Conservation (phyloP, 2,113 vertebrate genomes). For the Pachycephala philippinensis region DNA sequence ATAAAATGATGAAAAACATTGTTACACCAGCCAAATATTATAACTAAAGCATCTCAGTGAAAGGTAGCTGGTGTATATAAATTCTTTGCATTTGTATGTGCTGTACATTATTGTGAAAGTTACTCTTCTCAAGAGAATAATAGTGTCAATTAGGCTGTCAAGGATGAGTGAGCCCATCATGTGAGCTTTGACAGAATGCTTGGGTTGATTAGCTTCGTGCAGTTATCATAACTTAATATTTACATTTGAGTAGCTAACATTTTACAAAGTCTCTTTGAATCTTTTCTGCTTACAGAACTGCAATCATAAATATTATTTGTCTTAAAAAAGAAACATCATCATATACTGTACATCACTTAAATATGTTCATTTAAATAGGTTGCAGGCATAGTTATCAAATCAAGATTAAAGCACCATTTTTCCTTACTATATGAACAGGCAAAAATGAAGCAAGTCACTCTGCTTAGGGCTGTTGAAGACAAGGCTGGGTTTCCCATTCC, state of each 20-base stretch:
- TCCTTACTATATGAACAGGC: neutral
- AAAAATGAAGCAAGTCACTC: neutral
- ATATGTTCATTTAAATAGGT: neutral
- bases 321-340: neutral
- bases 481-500: neutral
- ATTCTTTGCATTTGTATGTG: neutral
- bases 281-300: neutral
- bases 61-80: neutral
- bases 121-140: conserved; percentile 18
- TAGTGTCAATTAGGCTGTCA: conserved; percentile 51
- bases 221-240: conserved; percentile 19
- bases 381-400: neutral
- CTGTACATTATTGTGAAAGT: conserved; percentile 8
- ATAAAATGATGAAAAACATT: neutral
- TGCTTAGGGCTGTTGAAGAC: neutral
- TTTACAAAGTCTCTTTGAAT: neutral
- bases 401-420: neutral
- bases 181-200: conserved; percentile 46
- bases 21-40: neutral
- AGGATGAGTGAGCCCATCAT: conserved; percentile 22
- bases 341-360: neutral
- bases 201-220: conserved; percentile 42
- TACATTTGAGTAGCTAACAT: neutral
- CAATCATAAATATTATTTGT: conserved; percentile 24
- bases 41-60: conserved; percentile 5